These are phyloP conservation scores for Triplophysa bombifrons DNA, from an alignment of 2,797 vertebrate genomes.

Conservation along the genomic window DNA sequence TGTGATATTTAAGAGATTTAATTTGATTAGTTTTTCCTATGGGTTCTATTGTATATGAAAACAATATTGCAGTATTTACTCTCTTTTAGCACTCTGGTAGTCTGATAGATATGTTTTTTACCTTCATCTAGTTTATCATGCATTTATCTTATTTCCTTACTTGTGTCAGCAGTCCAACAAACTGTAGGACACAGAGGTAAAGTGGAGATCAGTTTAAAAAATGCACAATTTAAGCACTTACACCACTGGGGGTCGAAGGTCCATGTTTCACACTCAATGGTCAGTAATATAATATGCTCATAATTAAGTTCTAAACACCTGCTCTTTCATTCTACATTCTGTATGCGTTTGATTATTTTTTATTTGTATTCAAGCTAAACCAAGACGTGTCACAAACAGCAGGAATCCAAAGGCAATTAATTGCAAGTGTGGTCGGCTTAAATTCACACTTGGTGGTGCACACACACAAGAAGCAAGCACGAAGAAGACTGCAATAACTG, in stretches of 20 bases:
- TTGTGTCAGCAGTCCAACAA: conserved; percentile 31
- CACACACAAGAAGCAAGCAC: background rate
- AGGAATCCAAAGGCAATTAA: conserved; percentile 48
- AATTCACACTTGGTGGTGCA: conserved; percentile 22
- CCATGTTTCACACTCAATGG: conserved; percentile 12
- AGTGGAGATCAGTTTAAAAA: conserved; percentile 43
- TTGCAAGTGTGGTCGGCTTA: conserved; percentile 36
- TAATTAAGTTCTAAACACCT: conserved; percentile 58
- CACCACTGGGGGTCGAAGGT: conserved; percentile 38
- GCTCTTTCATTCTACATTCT: conserved; percentile 46
- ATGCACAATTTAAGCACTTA: conserved; percentile 44
- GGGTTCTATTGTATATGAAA: conserved; percentile 2
- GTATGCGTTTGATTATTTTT: too few relatives aligned
- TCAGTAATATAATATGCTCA: conserved; percentile 48
- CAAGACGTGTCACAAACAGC: conserved; percentile 35
- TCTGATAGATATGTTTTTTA: background rate
- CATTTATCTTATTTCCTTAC: background rate
- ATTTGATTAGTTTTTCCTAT: background rate
- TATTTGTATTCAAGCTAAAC: conserved; percentile 37
- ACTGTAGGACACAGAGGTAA: conserved; percentile 1
- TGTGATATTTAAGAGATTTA: background rate
- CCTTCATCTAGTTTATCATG: conserved; percentile 2
- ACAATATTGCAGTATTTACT: background rate
- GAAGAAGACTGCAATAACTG: background rate
- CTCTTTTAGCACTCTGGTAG: background rate